Conservation (phyloP, 2,888 invertebrate genomes). For the Bombyx huttoni region DNA sequence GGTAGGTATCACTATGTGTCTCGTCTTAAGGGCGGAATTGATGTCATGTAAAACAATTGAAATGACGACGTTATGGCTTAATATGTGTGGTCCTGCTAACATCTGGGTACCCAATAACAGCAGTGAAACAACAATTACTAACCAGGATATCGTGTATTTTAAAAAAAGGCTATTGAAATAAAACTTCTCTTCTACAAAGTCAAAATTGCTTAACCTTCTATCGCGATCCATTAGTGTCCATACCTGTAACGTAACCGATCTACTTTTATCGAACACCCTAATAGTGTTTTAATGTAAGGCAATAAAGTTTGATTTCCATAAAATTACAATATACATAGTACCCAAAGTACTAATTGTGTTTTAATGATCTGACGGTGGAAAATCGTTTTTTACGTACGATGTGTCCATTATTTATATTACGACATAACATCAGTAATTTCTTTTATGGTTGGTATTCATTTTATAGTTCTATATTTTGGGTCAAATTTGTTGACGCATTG, state of each 20-base stretch:
- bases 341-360: slow-evolving; percentile 14
- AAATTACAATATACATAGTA: slow-evolving; percentile 5
- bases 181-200: no score
- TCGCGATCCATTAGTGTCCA: neutral
- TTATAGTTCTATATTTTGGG: neutral
- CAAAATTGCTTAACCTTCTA: neutral
- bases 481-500: neutral
- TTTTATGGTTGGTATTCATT: neutral
- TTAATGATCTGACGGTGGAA: slow-evolving; percentile 11
- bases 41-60: no score
- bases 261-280: neutral
- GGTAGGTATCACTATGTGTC: no score
- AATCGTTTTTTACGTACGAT: slow-evolving; percentile 4
- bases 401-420: neutral
- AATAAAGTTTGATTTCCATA: neutral
- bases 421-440: neutral
- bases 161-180: no score
- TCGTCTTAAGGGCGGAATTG: no score
- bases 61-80: no score
- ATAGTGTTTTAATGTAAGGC: neutral
- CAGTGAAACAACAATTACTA: no score
- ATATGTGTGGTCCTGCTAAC: no score
- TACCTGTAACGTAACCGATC: neutral
- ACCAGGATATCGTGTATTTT: no score
- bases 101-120: no score